Base-by-base conservation (phyloP, 2,888 invertebrate species). In the Osmoderma eremita region DNA sequence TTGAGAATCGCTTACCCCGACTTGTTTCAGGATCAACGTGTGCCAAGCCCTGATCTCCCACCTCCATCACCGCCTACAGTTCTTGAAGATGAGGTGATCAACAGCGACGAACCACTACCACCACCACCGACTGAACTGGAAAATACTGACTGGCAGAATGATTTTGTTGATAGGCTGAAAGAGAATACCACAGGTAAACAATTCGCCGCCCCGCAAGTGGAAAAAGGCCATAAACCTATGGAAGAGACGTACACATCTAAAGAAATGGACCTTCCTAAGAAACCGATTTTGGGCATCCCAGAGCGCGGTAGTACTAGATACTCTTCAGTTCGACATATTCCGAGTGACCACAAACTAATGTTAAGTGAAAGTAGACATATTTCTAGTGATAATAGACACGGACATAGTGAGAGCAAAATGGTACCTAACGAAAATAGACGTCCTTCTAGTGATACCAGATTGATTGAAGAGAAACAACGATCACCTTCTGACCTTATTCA, bases 1-100 rank as follows among this genome's bases (percentile, higher is more conserved):
- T 82, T 90, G 67, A 83, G 86, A 62, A 83, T 81, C 3, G 81
- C 81, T 1, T 84, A 81, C 74, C 83, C 83, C 0, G 83, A 82
- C 72, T 74, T 83, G 62, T 82, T 83, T 70, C 82, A 81, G 73
- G 83, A 83, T 68, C 84, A 85, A 68, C 80, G 87, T 45, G 80
- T 86, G 38, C 85, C 86, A 12, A 87, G 87, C 75, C 88, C 88
- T 0, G 88, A 88, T 75, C 78, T 87, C 68, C 88, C 88, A 12
- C 87, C 87, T 1, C 88, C 89, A 0, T 88, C 89, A 1, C 88
- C 89, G 3, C 88, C 89, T 0, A 86, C 86, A 0, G 85, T 86
- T 30, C 79, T 86, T 5, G 87, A 87, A 72, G 85, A 85, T 68
- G 88, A 88, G 73, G 86, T 87, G 15, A 79, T 86, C 68, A 83